These are phyloP conservation scores for Avahi laniger DNA, from an alignment of 2,797 vertebrate genomes.

Conservation along the genomic window DNA sequence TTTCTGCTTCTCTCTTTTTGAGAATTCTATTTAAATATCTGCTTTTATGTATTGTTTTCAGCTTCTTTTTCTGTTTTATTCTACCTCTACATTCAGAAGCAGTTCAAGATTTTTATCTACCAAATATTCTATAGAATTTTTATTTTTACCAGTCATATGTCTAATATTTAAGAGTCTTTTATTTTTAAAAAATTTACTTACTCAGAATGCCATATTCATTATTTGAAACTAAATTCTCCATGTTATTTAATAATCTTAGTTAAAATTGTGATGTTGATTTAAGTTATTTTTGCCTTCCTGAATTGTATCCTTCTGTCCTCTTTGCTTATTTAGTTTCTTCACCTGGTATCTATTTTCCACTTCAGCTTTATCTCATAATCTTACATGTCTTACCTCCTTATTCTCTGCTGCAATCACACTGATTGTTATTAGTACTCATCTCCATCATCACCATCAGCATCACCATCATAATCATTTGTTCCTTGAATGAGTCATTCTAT, in stretches of 20 bases:
- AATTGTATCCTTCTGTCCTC: background rate
- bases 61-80: background rate
- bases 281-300: background rate
- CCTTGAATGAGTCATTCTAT: background rate
- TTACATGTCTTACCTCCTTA: background rate
- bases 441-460: background rate
- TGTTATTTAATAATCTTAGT: background rate
- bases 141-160: background rate
- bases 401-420: background rate
- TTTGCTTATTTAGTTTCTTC: background rate
- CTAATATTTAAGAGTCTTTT: too few relatives aligned
- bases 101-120: background rate
- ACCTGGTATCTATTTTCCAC: background rate
- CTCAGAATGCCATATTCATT: background rate
- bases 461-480: background rate
- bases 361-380: background rate
- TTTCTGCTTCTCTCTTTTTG: background rate
- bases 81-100: background rate
- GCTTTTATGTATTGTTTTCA: background rate
- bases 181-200: background rate
- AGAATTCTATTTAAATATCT: background rate
- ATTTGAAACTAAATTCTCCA: background rate
- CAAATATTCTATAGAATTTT: background rate
- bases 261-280: background rate
- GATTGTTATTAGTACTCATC: background rate